Evolutionary conservation across 2,888 invertebrate genomes (phyloP), one percentile per base, ranked within the genome.

Genomic region (Nebria salina): DNA sequence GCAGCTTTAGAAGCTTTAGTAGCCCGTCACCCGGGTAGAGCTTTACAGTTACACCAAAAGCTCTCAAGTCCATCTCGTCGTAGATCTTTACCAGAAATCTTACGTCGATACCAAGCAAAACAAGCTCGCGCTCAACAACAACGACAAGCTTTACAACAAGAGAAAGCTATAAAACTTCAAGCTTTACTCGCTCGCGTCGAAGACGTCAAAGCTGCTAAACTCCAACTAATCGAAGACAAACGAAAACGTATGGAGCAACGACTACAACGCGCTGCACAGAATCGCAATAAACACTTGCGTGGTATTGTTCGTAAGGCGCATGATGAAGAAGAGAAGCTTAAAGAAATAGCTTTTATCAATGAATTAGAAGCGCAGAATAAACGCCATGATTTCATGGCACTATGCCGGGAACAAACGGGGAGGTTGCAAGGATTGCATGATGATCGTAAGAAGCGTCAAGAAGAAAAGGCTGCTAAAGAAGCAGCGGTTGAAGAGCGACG

Each of bases 281-380:
- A 98, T 86, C 91, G 99, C 25, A 95, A 94, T 82, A 93, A 94
- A 84, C 94, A 95, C 88, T 89, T 96, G 6, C 94, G 91, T 88
- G 95, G 93, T 87, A 97, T 97, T 84, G 95, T 98, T 0, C 93
- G 95, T 84, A 98, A 98, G 88, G 99, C 99, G 0, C 98, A 98
- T 86, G 98, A 99, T 85, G 99, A 99, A 87, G 98, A 99, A 85
- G 97, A 97, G 82, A 98, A 98, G 87, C 92, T 97, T 4, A 95
- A 97, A 83, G 99, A 99, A 90, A 98, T 99, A 78, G 98, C 98
- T 13, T 99, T 99, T 88, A 99, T 99, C 82, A 99, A 98, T 88
- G 96, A 96, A 85, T 90, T 99, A 68, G 98, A 98, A 87, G 98
- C 97, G 0, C 97, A 98, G 89, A 98, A 98, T 88, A 95, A 97